These are phyloP conservation scores for Magallana ariakensis DNA, from an alignment of 1,140 invertebrate genomes.

Conservation along the genomic window DNA sequence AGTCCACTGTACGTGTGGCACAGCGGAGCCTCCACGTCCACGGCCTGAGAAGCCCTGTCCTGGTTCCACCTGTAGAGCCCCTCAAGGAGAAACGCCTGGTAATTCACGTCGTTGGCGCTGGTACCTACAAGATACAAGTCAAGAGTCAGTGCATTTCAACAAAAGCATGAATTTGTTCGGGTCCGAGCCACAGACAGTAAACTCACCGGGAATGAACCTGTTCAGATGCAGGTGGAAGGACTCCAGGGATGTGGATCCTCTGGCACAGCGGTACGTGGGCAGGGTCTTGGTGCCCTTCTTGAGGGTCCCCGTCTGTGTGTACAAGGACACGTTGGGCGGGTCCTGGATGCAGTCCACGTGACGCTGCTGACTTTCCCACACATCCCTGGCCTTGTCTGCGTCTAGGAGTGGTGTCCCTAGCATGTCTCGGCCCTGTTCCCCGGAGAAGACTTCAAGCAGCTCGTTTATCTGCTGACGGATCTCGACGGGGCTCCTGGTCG, in stretches of 20 bases:
- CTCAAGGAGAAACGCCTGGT: conserved; percentile 24
- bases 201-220: conserved; percentile 61
- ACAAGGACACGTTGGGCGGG: too few relatives aligned
- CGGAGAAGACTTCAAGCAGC: conserved; percentile 48
- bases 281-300: background rate
- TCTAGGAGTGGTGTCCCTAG: conserved; percentile 61
- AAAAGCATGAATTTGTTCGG: too few relatives aligned
- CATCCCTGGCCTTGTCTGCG: too few relatives aligned
- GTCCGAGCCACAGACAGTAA: background rate
- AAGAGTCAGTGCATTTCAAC: background rate
- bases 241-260: conserved; percentile 48
- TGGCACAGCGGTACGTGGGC: conserved; percentile 28
- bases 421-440: conserved; percentile 49
- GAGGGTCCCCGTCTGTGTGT: too few relatives aligned
- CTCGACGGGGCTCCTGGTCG: conserved; percentile 56
- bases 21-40: too few relatives aligned
- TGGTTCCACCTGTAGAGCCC: too few relatives aligned
- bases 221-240: conserved; percentile 60
- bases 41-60: too few relatives aligned
- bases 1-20: too few relatives aligned
- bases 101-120: conserved; percentile 2
- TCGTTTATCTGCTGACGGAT: conserved; percentile 53
- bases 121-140: conserved; percentile 52
- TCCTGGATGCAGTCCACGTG: background rate
- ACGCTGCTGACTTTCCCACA: too few relatives aligned